Conservation (phyloP, 1,140 invertebrate genomes). For the Chrysoperla carnea region DNA sequence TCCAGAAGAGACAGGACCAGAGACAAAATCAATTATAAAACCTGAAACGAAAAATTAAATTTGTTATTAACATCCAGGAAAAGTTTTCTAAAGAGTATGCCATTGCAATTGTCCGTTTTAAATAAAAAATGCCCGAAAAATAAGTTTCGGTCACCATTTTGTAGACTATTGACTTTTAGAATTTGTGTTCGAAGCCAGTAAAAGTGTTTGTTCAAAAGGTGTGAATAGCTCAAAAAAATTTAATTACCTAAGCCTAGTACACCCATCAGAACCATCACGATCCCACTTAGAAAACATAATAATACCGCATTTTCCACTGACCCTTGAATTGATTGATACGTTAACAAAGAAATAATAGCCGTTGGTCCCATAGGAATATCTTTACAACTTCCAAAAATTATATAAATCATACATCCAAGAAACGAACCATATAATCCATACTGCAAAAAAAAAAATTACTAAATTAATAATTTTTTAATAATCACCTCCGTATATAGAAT, state of each 20-base stretch:
- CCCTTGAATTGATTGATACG: conserved; percentile 51
- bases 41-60: conserved; percentile 28
- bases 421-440: conserved; percentile 85
- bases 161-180: no score
- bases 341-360: conserved; percentile 66
- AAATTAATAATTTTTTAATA: no score
- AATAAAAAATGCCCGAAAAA: no score
- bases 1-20: conserved; percentile 78
- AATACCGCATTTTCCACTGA: conserved; percentile 62
- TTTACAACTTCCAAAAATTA: conserved; percentile 76
- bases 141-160: no score
- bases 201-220: no score
- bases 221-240: no score
- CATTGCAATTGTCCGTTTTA: no score
- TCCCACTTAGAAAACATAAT: conserved; percentile 58
- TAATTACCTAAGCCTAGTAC: conserved; percentile 65
- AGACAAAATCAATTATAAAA: conserved; percentile 86
- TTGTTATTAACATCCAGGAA: no score
- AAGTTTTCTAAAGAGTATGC: no score
- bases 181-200: no score
- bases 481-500: no score
- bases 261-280: conserved; percentile 71
- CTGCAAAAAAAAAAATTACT: conserved; percentile 34
- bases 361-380: conserved; percentile 79
- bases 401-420: conserved; percentile 79